Evolutionary conservation across 2,888 invertebrate genomes (phyloP).

Genomic region (Nomada ferruginata): DNA sequence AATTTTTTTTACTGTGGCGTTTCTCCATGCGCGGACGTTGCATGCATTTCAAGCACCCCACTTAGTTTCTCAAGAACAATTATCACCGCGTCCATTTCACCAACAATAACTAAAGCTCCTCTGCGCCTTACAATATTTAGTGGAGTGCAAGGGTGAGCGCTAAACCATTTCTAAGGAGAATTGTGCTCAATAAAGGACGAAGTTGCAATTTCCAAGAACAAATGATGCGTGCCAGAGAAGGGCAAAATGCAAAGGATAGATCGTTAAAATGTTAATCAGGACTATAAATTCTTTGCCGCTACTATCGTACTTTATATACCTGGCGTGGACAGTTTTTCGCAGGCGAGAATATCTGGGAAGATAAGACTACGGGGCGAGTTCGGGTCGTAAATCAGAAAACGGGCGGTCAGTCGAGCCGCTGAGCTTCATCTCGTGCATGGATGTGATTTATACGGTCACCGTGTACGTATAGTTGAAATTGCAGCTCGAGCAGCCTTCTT

Average conservation of each 20-base stretch:
- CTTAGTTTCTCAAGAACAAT: too few relatives aligned
- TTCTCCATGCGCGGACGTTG: too few relatives aligned
- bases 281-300: conserved; percentile 54
- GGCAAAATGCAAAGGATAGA: conserved; percentile 1
- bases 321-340: conserved; percentile 56
- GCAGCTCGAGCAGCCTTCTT: conserved; percentile 45
- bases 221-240: not conserved
- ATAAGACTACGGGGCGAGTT: conserved; percentile 73
- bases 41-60: too few relatives aligned
- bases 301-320: conserved; percentile 54
- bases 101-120: too few relatives aligned
- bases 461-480: conserved; percentile 57
- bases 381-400: conserved; percentile 76
- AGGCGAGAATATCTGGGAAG: conserved; percentile 66
- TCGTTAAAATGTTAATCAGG: conserved; percentile 66
- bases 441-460: conserved; percentile 77
- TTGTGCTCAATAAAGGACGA: not conserved
- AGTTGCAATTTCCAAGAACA: not conserved
- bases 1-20: too few relatives aligned
- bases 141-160: too few relatives aligned
- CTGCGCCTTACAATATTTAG: too few relatives aligned
- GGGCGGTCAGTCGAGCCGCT: conserved; percentile 70
- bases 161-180: too few relatives aligned
- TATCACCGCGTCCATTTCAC: too few relatives aligned
- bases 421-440: conserved; percentile 67